phyloP scores from a whole-genome alignment of 2,113 vertebrate species.

The Pygoscelis adeliae region DNA sequence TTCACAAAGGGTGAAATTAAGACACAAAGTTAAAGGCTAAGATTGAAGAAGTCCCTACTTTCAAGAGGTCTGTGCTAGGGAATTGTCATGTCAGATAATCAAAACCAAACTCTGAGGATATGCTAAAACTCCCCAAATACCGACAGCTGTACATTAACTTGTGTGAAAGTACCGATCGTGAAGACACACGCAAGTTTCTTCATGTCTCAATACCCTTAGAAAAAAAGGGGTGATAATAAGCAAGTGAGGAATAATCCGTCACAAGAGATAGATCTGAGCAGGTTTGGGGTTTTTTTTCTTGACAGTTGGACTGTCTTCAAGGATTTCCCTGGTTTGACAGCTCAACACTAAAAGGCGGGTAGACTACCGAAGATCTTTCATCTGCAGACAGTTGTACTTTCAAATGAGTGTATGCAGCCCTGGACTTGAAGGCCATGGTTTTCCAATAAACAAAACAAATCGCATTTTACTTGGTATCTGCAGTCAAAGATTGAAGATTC shows the following conservation, averaged over 20 bases:
- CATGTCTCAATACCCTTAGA: not conserved
- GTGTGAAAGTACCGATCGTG: not conserved
- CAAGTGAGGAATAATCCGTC: not conserved
- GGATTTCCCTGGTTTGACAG: not conserved
- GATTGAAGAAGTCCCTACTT: not conserved
- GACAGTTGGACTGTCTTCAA: not conserved
- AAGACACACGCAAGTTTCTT: not conserved
- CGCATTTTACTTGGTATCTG: not conserved
- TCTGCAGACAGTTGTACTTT: not conserved
- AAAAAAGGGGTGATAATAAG: not conserved
- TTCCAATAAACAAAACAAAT: not conserved
- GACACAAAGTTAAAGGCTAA: not conserved
- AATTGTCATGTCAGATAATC: too few relatives aligned
- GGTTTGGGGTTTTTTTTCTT: not conserved
- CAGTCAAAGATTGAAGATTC: not conserved
- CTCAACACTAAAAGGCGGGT: not conserved
- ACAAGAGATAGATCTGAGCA: not conserved
- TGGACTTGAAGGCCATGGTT: not conserved
- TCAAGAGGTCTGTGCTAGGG: too few relatives aligned
- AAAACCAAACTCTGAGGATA: not conserved
- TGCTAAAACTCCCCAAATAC: not conserved
- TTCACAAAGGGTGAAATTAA: not conserved
- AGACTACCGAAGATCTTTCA: not conserved
- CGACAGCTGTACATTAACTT: not conserved
- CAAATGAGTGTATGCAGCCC: accelerated